Percentiles rank a stretch among this genome's conserved stretches.
Evolutionary conservation across 2,888 invertebrate genomes (phyloP).

Genomic region (Macrophya alboannulata): DNA sequence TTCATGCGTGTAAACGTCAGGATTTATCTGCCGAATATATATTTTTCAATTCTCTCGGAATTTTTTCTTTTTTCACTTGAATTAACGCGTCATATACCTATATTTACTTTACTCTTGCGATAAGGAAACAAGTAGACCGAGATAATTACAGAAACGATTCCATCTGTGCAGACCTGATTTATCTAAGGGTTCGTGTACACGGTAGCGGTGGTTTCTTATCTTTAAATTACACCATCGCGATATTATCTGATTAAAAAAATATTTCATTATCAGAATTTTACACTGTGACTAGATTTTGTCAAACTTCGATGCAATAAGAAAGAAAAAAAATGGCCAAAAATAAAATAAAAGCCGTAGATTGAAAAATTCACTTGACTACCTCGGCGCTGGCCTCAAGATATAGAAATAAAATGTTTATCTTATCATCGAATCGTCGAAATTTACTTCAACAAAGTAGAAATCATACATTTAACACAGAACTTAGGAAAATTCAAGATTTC

Average conservation of each 20-base stretch:
- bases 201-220: neutral
- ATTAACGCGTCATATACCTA: neutral
- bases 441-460: neutral
- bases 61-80: neutral
- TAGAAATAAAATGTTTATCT: neutral
- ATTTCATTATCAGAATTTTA: neutral
- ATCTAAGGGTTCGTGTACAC: neutral
- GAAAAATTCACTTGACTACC: neutral
- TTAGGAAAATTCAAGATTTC: neutral
- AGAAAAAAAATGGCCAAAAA: neutral
- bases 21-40: neutral
- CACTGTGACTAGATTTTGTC: neutral
- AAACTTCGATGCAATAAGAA: neutral
- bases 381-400: neutral
- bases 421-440: neutral
- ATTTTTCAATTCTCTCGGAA: neutral
- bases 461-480: neutral
- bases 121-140: slow-evolving; percentile 10
- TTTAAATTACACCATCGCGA: neutral
- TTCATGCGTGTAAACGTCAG: neutral
- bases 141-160: slow-evolving; percentile 14
- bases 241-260: neutral
- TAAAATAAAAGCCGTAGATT: neutral
- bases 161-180: slow-evolving; percentile 17
- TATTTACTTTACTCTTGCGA: neutral